A percentile compares a stretch with the other conserved stretches of the same genome.
Conservation (phyloP, 2,113 vertebrate species). For the Formicarius rufipectus region DNA sequence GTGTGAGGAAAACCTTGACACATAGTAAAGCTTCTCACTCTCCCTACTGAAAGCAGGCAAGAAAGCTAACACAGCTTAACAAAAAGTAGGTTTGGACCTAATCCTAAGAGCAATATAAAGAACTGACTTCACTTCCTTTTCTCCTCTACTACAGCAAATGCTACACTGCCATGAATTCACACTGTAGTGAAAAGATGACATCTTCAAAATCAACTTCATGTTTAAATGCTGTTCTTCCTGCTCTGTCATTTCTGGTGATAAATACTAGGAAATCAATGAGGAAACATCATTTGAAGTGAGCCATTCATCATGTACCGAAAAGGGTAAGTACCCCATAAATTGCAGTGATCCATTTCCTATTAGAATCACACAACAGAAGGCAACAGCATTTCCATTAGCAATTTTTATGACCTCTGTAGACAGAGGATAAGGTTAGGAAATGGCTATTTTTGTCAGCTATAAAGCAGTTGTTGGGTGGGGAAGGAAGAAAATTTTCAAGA, state of each 20-base stretch:
- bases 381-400: conserved; percentile 73
- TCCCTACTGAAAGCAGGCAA: neutral
- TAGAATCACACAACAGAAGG: conserved; percentile 76
- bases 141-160: conserved; percentile 22
- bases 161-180: conserved; percentile 59
- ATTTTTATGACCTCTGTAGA: conserved; percentile 74
- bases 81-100: neutral
- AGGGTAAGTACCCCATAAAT: conserved; percentile 78
- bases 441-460: conserved; percentile 70
- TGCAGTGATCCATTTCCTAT: conserved; percentile 78
- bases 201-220: conserved; percentile 82
- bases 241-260: conserved; percentile 58
- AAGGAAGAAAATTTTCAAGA: conserved; percentile 49
- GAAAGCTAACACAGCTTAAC: neutral
- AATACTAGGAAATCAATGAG: conserved; percentile 74
- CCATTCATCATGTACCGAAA: conserved; percentile 75
- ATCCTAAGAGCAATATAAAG: neutral
- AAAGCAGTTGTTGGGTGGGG: conserved; percentile 60
- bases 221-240: conserved; percentile 69
- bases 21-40: neutral
- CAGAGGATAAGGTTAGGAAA: conserved; percentile 73
- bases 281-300: conserved; percentile 77
- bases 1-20: neutral
- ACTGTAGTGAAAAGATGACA: conserved; percentile 56
- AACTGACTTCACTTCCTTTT: neutral